Conservation (phyloP, 1,140 invertebrate genomes). For the Belonocnema kinseyi region DNA sequence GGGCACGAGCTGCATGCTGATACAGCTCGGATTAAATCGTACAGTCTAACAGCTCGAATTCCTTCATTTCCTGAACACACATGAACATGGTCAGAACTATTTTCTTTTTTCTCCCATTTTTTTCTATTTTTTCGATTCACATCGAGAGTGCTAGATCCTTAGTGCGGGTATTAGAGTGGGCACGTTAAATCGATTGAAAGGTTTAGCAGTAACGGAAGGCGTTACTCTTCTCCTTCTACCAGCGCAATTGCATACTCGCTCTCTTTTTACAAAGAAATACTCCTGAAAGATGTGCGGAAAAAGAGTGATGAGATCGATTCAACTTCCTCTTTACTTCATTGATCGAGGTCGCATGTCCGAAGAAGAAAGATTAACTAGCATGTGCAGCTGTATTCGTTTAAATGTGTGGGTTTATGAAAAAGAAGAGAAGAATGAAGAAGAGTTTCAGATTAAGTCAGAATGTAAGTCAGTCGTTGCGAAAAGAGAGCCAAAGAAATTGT, state of each 20-base stretch:
- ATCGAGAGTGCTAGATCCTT: not conserved
- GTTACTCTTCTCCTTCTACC: not conserved
- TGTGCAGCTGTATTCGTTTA: not conserved
- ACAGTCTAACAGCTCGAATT: not conserved
- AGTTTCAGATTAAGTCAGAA: constrained; percentile 18
- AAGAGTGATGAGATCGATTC: not conserved
- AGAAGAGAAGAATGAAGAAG: not conserved
- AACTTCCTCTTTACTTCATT: constrained; percentile 18
- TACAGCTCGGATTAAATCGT: not conserved
- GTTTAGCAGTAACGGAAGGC: not conserved
- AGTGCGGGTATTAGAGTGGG: constrained; percentile 1
- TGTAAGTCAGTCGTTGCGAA: not conserved
- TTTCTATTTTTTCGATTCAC: not conserved
- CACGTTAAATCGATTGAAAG: constrained; percentile 25
- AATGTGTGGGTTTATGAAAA: not conserved
- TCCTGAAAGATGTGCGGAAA: not conserved
- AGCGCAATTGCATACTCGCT: not conserved
- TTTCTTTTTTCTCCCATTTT: not conserved
- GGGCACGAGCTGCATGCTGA: constrained; percentile 9
- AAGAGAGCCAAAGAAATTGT: constrained; percentile 14
- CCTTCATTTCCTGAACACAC: not conserved
- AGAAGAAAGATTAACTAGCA: constrained; percentile 9
- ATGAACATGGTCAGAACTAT: constrained; percentile 6
- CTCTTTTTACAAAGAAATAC: not conserved
- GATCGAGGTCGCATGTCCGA: not conserved